Percentiles rank a stretch among this genome's conserved stretches.
Conservation (phyloP, 2,888 invertebrate genomes). For the Cerastis leucographa region DNA sequence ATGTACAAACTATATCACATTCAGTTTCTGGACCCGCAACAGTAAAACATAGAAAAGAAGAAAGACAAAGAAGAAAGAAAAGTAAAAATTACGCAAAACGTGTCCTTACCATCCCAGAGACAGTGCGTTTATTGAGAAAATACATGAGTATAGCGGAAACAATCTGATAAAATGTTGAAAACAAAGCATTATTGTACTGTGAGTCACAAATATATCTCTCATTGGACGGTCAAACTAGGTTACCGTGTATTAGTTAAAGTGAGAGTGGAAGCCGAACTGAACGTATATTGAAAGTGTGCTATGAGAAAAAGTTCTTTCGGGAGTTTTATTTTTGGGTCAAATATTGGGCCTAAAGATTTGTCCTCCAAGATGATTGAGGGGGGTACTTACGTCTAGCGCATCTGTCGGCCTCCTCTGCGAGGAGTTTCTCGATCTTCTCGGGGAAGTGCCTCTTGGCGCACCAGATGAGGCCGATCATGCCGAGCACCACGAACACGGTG, state of each 20-base stretch:
- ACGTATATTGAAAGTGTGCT: constrained; percentile 70
- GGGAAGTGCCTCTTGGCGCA: constrained; percentile 96
- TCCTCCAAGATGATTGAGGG: constrained; percentile 69
- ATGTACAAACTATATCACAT: constrained; percentile 66
- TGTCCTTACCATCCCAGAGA: constrained; percentile 87
- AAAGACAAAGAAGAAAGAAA: constrained; percentile 70
- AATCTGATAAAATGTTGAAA: constrained; percentile 75
- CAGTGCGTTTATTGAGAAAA: constrained; percentile 85
- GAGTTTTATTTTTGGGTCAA: constrained; percentile 61
- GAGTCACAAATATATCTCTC: constrained; percentile 69
- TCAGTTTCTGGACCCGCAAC: constrained; percentile 82
- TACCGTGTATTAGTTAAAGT: constrained; percentile 64
- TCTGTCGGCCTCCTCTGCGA: constrained; percentile 95
- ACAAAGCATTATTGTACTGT: constrained; percentile 79
- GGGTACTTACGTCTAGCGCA: constrained; percentile 92
- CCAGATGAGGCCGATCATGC: constrained; percentile 95
- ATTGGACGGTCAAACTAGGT: constrained; percentile 52
- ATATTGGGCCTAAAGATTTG: constrained; percentile 81
- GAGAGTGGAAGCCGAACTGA: constrained; percentile 72
- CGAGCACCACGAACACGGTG: constrained; percentile 95
- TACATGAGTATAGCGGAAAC: constrained; percentile 83
- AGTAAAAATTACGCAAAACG: constrained; percentile 81
- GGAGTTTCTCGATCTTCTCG: constrained; percentile 95
- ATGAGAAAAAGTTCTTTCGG: constrained; percentile 64
- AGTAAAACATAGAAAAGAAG: constrained; percentile 75